Conservation (phyloP, 1,140 invertebrate species). For the Dendrolimus kikuchii region DNA sequence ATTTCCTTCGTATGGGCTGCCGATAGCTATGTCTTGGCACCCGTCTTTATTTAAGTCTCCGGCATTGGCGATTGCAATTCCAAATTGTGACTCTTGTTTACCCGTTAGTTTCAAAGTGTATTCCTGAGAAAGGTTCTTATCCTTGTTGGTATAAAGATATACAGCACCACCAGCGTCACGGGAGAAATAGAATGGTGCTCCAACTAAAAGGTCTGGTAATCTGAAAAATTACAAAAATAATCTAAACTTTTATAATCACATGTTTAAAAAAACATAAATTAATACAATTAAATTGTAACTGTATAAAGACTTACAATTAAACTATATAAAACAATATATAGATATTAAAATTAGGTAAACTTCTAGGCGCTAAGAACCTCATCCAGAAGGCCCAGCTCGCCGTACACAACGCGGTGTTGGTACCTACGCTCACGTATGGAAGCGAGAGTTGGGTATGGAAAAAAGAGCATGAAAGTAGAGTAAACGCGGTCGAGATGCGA, state of each 20-base stretch:
- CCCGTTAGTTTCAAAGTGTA: conserved; percentile 79
- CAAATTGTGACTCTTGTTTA: conserved; percentile 86
- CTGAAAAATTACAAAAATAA: conserved; percentile 61
- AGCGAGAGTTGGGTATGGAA: too few relatives aligned
- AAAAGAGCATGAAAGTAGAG: too few relatives aligned
- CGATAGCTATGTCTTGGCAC: conserved; percentile 91
- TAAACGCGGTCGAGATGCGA: too few relatives aligned
- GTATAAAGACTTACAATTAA: too few relatives aligned
- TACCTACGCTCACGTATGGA: too few relatives aligned
- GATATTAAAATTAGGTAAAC: too few relatives aligned
- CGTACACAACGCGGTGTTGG: too few relatives aligned
- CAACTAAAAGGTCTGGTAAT: conserved; percentile 88
- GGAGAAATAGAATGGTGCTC: conserved; percentile 93
- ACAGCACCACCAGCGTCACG: conserved; percentile 89
- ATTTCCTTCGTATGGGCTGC: conserved; percentile 91
- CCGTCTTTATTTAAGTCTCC: conserved; percentile 95
- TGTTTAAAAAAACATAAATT: background rate
- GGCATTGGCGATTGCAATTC: conserved; percentile 87
- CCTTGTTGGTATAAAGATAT: conserved; percentile 87
- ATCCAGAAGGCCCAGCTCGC: too few relatives aligned
- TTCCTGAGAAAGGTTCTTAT: conserved; percentile 58
- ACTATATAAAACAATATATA: too few relatives aligned
- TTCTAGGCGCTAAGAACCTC: too few relatives aligned
- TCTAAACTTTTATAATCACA: background rate
- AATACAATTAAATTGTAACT: too few relatives aligned